Conservation (phyloP, 1,140 invertebrate genomes). For the Coptotermes formosanus region DNA sequence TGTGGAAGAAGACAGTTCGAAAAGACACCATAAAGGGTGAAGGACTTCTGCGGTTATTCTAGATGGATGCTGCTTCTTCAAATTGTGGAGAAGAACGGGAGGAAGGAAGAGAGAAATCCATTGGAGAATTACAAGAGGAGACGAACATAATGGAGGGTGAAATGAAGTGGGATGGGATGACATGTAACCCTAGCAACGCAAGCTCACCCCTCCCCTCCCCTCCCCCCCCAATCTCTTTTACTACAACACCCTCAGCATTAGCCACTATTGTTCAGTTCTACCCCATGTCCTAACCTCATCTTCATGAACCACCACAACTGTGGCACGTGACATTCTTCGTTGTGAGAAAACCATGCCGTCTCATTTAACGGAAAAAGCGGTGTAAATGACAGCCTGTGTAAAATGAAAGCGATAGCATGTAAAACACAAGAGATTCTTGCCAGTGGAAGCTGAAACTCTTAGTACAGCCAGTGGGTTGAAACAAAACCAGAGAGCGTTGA, state of each 20-base stretch:
- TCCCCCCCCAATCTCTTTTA: background rate
- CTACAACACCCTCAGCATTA: background rate
- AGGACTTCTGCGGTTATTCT: background rate
- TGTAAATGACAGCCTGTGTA: background rate
- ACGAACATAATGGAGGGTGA: slow-evolving; percentile 23
- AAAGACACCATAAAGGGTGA: background rate
- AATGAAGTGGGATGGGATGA: background rate
- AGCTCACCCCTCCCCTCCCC: background rate
- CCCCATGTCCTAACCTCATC: background rate
- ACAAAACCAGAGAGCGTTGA: no score
- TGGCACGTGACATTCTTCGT: background rate
- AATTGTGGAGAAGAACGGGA: background rate
- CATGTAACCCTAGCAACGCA: slow-evolving; percentile 21
- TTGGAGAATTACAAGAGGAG: background rate
- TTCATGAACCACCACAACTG: slow-evolving; percentile 1
- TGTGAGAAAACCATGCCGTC: background rate
- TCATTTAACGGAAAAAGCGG: background rate
- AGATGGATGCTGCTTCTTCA: background rate
- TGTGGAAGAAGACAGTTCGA: background rate
- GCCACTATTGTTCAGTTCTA: background rate
- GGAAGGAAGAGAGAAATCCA: background rate
- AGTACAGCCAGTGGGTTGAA: no score
- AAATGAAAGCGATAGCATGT: background rate
- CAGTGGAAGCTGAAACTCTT: no score
- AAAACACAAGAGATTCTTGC: background rate